Percentiles rank a stretch among this genome's conserved stretches.
Conservation (phyloP, 2,113 vertebrate genomes). For the Percina caprodes region DNA sequence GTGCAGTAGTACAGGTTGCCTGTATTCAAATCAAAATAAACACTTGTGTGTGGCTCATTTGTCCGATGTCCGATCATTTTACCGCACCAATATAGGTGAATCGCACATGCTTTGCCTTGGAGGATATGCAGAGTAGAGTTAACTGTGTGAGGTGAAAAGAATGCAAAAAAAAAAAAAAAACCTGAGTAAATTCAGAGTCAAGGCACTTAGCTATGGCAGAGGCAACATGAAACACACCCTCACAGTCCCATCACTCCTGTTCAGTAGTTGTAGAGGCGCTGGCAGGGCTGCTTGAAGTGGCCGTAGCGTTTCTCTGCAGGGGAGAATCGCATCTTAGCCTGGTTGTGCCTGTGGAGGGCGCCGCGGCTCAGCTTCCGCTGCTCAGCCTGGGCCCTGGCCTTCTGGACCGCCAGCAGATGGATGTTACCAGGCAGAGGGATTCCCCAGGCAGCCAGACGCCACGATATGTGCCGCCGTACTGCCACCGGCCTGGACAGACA, state of each 20-base stretch:
- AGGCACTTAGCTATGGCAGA: constrained; percentile 1
- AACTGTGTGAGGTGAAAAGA: not conserved
- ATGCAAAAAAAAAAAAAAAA: not conserved
- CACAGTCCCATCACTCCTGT: rapidly evolving
- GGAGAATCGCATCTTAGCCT: constrained; percentile 68
- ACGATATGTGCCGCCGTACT: constrained; percentile 68
- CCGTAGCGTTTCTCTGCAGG: constrained; percentile 64
- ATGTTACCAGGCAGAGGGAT: constrained; percentile 53
- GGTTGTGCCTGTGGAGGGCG: constrained; percentile 80
- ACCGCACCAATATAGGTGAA: constrained; percentile 7
- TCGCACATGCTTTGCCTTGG: not conserved
- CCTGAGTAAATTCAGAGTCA: constrained; percentile 34
- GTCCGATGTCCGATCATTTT: not conserved
- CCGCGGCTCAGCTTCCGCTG: constrained; percentile 74
- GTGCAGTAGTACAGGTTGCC: constrained; percentile 19
- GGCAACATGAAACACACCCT: constrained; percentile 3
- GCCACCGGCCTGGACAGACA: constrained; percentile 70
- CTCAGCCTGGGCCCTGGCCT: constrained; percentile 60
- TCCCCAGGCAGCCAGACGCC: constrained; percentile 76
- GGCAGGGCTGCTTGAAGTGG: constrained; percentile 81
- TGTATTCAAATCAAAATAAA: not conserved
- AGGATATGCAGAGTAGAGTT: constrained; percentile 6
- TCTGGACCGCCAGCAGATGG: constrained; percentile 62
- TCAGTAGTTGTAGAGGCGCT: constrained; percentile 82
- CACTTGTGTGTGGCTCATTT: not conserved